Evolutionary conservation across 2,797 vertebrate species (phyloP), one percentile per base, ranked within the genome.

Genomic region (Poecilia picta): DNA sequence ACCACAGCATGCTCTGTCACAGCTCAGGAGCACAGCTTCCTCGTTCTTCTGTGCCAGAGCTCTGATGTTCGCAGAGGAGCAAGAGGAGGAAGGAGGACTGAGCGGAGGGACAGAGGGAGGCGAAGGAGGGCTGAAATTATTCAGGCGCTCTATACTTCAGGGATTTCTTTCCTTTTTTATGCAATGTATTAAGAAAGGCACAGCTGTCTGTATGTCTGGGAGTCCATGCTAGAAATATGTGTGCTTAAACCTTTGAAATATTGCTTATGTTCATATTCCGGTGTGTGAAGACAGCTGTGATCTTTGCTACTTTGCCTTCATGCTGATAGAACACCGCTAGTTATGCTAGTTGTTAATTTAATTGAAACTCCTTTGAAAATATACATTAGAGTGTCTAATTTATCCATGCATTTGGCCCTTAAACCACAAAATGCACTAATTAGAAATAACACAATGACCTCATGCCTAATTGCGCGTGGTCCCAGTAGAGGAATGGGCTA

Each of bases 61-160:
- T 90, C 79, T 83, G 84, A 89, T 88, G 90, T 90, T 89, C 88
- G 71, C 82, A 85, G 51, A 87, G 87, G 90, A 89, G 84, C 81
- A 81, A 83, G 76, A 81, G 70, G 68, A 84, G 75, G 82, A 81
- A 82, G 77, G 46, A 53, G 76, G 73, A 74, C 43, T 20, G 47
- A 81, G 85, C 4, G 0, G 73, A 68, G 75, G 78, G 83, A 86
- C 43, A 45, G 81, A 78, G 53, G 71, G 81, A 78, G 77, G 82
- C 41, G 53, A 80, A 76, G 77, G 66, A 76, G 59, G 28, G 80
- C 46, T 80, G 83, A 73, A 86, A 87, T 91, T 89, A 93, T 92
- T 93, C 85, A 92, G 89, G 90, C 80, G 74, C 31, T 5, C 82
- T 71, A 78, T 82, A 73, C 91, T 75, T 83, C 10, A 28, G 92